Evolutionary conservation across 1,140 invertebrate genomes (phyloP).

Genomic region (Musca domestica): DNA sequence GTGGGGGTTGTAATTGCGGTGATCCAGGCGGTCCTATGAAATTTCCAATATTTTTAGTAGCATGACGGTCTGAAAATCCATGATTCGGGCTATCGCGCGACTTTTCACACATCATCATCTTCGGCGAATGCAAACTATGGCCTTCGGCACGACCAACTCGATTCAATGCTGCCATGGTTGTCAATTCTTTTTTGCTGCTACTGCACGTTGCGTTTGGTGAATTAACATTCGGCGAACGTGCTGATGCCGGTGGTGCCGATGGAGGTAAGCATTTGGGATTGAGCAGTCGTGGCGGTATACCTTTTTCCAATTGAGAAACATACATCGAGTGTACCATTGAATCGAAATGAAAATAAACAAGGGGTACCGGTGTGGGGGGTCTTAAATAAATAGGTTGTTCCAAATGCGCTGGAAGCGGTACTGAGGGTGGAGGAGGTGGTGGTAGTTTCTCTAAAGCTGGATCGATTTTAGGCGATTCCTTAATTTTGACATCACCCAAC

Average conservation of each 20-base stretch:
- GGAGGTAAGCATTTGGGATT: conserved; percentile 26
- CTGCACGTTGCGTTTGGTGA: conserved; percentile 19
- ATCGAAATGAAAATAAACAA: conserved; percentile 30
- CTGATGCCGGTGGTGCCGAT: neutral
- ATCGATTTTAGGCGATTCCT: conserved; percentile 19
- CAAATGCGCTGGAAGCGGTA: conserved; percentile 13
- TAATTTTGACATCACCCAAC: neutral
- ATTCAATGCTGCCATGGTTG: conserved; percentile 18
- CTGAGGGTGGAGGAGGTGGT: conserved; percentile 28
- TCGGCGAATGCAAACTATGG: neutral
- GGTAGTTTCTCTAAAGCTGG: conserved; percentile 23
- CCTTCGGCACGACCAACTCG: neutral
- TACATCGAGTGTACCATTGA: conserved; percentile 30
- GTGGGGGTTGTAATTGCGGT: neutral
- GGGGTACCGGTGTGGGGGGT: conserved; percentile 22
- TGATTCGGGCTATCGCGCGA: neutral
- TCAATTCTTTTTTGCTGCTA: conserved; percentile 21
- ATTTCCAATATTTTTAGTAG: neutral
- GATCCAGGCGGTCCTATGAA: conserved; percentile 2
- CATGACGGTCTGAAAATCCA: conserved; percentile 13
- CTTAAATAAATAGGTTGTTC: conserved; percentile 26
- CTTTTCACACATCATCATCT: neutral
- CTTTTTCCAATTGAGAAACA: conserved; percentile 25
- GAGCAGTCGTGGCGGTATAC: conserved; percentile 29
- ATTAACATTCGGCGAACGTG: conserved; percentile 6